A percentile compares a stretch with the other conserved stretches of the same genome.
These are phyloP conservation scores for Aphelenchoides bicaudatus DNA, from an alignment of 2,888 invertebrate genomes.

Conservation along the genomic window DNA sequence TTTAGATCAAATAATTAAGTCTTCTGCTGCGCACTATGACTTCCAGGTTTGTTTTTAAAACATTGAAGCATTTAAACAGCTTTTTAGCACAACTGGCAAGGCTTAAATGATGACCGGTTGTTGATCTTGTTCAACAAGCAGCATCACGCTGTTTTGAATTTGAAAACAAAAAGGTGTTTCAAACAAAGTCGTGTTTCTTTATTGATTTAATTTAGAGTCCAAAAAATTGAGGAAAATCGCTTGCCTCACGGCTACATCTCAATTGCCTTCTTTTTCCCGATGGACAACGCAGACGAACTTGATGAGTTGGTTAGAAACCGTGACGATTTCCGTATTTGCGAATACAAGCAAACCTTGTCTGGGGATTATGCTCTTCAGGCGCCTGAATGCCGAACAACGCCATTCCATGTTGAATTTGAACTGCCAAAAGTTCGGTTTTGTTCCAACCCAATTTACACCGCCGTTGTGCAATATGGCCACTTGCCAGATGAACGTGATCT, in stretches of 20 bases:
- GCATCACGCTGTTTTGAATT: conserved; percentile 33
- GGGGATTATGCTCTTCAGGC: conserved; percentile 27
- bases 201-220: conserved; percentile 28
- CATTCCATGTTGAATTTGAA: conserved; percentile 34
- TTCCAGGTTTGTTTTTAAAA: too few species aligned
- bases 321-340: conserved; percentile 34
- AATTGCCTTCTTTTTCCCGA: conserved; percentile 37
- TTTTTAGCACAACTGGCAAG: conserved; percentile 33
- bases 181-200: conserved; percentile 7
- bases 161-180: conserved; percentile 27
- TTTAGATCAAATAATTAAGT: conserved; percentile 27
- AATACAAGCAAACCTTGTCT: conserved; percentile 25
- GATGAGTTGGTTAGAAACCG: conserved; percentile 33
- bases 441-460: conserved; percentile 37
- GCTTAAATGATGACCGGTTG: conserved; percentile 32
- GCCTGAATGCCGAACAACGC: conserved; percentile 27
- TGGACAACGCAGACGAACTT: conserved; percentile 34
- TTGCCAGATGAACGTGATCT: conserved; percentile 25
- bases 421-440: conserved; percentile 35
- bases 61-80: too few species aligned
- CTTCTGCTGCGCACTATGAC: conserved; percentile 30
- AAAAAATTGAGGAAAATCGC: conserved; percentile 33
- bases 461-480: conserved; percentile 41
- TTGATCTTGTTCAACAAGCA: conserved; percentile 35
- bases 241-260: conserved; percentile 32